Evolutionary conservation across 2,888 invertebrate species (phyloP).

Genomic region (Shargacucullia verbasci): DNA sequence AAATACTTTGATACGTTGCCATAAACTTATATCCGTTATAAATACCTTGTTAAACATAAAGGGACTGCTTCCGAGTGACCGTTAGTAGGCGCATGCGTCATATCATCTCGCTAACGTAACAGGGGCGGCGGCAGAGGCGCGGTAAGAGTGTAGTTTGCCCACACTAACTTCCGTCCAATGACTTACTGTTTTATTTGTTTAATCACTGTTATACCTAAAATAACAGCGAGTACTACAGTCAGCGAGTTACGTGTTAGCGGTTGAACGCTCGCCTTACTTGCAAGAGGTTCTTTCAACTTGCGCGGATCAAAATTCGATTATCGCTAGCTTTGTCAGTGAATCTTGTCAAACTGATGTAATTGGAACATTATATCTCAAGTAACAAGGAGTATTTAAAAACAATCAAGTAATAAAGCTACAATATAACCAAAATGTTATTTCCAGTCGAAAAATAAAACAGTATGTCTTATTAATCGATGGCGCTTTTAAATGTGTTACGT

Average conservation of each 20-base stretch:
- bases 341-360: too few relatives aligned
- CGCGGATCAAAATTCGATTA: too few relatives aligned
- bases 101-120: conserved; percentile 65
- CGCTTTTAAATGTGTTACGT: conserved; percentile 67
- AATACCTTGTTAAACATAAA: background rate
- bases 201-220: too few relatives aligned
- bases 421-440: too few relatives aligned
- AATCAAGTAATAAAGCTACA: too few relatives aligned
- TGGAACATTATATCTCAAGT: too few relatives aligned
- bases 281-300: too few relatives aligned
- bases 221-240: too few relatives aligned
- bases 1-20: background rate
- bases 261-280: too few relatives aligned
- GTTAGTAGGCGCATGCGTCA: conserved; percentile 55
- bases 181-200: conserved; percentile 65
- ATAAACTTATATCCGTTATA: background rate
- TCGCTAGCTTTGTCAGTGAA: too few relatives aligned
- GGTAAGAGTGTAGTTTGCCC: conserved; percentile 80
- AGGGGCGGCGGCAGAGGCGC: conserved; percentile 73
- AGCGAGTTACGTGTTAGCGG: too few relatives aligned
- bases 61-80: conserved; percentile 4
- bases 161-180: conserved; percentile 81
- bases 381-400: too few relatives aligned
- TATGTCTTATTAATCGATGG: conserved; percentile 68
- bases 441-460: conserved; percentile 60